Evolutionary conservation across 2,888 invertebrate species (phyloP).

Genomic region (Tachina fera): DNA sequence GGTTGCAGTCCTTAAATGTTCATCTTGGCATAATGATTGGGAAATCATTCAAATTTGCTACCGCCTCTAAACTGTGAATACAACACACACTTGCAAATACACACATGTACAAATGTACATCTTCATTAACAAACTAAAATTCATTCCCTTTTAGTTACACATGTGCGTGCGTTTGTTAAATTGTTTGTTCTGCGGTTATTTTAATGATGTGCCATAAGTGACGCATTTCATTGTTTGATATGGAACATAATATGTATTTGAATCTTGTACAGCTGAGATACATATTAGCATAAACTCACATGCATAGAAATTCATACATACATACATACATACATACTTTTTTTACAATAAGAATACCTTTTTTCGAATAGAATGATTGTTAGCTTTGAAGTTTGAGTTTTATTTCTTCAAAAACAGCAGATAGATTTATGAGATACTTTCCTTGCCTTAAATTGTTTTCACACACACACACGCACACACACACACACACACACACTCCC

Average conservation of each 20-base stretch:
- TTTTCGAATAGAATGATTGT: slow-evolving; percentile 22
- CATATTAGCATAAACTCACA: neutral
- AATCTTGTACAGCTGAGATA: slow-evolving; percentile 17
- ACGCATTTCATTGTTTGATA: slow-evolving; percentile 68
- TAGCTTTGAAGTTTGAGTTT: slow-evolving; percentile 13
- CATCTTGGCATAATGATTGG: slow-evolving; percentile 41
- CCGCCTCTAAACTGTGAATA: slow-evolving; percentile 30
- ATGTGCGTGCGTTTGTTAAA: slow-evolving; percentile 69
- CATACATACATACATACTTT: neutral
- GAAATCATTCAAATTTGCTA: slow-evolving; percentile 55
- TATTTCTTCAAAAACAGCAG: neutral
- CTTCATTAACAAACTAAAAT: slow-evolving; percentile 19
- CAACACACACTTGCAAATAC: slow-evolving; percentile 9
- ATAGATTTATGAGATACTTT: slow-evolving; percentile 2
- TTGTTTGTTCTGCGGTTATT: slow-evolving; percentile 72
- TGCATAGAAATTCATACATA: neutral
- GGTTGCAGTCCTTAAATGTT: slow-evolving; percentile 3
- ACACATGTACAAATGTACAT: neutral
- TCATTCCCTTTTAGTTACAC: slow-evolving; percentile 36
- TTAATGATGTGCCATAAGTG: slow-evolving; percentile 74
- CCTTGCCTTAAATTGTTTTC: slow-evolving; percentile 1
- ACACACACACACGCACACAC: neutral
- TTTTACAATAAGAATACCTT: slow-evolving; percentile 19
- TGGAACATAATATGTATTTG: slow-evolving; percentile 39
- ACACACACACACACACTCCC: neutral